A percentile compares a stretch with the other conserved stretches of the same genome.
phyloP scores from a whole-genome alignment of 2,888 invertebrate species.

The Priapulus caudatus region DNA sequence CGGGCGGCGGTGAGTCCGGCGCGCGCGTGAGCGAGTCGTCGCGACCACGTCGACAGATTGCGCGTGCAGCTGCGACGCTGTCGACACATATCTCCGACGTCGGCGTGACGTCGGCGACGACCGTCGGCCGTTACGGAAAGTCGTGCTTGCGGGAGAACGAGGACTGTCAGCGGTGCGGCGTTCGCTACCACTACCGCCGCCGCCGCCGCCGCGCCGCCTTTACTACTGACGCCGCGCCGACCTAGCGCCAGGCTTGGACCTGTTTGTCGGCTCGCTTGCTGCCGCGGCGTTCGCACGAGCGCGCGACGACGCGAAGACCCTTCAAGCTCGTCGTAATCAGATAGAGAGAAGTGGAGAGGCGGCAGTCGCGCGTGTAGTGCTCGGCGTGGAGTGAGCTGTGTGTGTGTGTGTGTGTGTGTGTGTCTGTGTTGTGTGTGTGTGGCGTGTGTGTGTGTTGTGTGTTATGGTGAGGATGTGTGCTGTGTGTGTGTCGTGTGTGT shows the following conservation, averaged over 20 bases:
- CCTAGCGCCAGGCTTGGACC: too few species aligned
- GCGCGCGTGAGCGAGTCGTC: background rate
- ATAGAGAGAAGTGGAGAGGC: too few species aligned
- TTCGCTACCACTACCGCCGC: constrained; percentile 36
- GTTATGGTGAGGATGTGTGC: too few species aligned
- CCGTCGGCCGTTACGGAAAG: constrained; percentile 92
- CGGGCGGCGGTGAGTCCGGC: background rate
- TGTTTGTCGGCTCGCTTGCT: background rate
- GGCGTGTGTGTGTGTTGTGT: too few species aligned
- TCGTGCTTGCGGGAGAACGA: constrained; percentile 74
- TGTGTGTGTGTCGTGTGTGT: too few species aligned
- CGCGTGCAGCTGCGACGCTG: background rate
- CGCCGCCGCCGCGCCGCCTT: constrained; percentile 47
- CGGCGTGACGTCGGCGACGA: constrained; percentile 94
- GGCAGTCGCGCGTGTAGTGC: too few species aligned
- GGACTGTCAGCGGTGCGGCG: constrained; percentile 62
- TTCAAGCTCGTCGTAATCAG: background rate
- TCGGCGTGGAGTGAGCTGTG: too few species aligned
- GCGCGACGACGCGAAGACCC: background rate
- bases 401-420: too few species aligned
- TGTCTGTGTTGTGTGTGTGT: too few species aligned
- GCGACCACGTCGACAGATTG: background rate
- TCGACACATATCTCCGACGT: background rate
- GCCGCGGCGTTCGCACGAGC: background rate
- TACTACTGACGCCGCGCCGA: constrained; percentile 33